Evolutionary conservation across 2,797 vertebrate genomes (phyloP), one percentile per base, ranked within the genome.

Genomic region (Onychomys torridus): DNA sequence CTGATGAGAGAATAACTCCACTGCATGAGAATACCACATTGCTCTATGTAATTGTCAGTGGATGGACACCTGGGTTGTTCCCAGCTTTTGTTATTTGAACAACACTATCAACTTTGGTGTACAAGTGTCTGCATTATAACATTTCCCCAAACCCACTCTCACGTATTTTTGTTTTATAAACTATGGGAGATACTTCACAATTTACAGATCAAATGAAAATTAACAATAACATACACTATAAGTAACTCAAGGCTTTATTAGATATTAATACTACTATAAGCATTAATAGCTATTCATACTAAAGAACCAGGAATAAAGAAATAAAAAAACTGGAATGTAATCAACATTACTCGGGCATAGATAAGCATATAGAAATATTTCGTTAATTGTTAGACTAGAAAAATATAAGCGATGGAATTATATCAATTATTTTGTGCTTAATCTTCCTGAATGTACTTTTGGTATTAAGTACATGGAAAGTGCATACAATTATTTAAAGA

Each of bases 401-500:
- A 95, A 94, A 90, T 94, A 93, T 73, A 84, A 96, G 96, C 75
- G 27, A 78, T 83, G 61, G 91, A 96, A 91, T 84, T 95, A 77
- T 1, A 69, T 89, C 61, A 78, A 76, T 96, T 87, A 94, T 90
- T 96, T 92, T 96, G 49, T 91, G 43, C 71, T 96, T 90, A 86
- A 23, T 83, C 65, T 95, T 97, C 94, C 61, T 96, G 49, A 94
- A 85, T 88, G n/a, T 90, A 59, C 14, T 91, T 87, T 91, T 79
- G 49, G 87, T 79, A 89, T 92, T 94, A 95, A 97, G 75, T 19
- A 92, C 0, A 61, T 11, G 90, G 63, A 83, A 97, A 94, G 69
- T 96, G 2, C 75, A 96, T 25, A 63, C 65, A 89, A 4, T 71
- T 77, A 71, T 75, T 79, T 78, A 79, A 91, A 95, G 57, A 95